Percentiles rank a stretch among this genome's conserved stretches.
phyloP scores from a whole-genome alignment of 2,888 invertebrate species.

The Drosophila falleni region DNA sequence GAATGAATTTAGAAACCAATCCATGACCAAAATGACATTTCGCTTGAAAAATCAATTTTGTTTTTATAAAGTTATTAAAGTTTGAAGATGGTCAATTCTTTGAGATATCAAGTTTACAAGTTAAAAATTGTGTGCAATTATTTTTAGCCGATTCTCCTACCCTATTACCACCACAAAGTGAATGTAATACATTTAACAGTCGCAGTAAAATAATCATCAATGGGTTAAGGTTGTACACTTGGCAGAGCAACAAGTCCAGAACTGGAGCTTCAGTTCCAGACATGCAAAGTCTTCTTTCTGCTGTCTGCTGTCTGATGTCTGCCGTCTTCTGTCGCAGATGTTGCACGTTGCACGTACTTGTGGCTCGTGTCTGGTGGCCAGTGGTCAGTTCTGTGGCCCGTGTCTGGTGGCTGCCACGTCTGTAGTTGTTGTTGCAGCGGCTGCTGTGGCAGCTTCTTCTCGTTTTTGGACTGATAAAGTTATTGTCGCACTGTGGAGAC shows the following conservation, averaged over 20 bases:
- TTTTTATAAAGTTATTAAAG: too few species aligned
- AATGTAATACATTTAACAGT: not conserved
- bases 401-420: slow-evolving; percentile 31
- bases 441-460: slow-evolving; percentile 69
- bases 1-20: too few species aligned
- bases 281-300: slow-evolving; percentile 64
- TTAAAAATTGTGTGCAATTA: too few species aligned
- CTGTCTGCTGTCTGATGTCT: slow-evolving; percentile 14
- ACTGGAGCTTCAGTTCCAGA: slow-evolving; percentile 65
- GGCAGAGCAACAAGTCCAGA: slow-evolving; percentile 58
- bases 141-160: too few species aligned
- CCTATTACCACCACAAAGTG: not conserved
- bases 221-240: slow-evolving; percentile 71
- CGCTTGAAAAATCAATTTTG: too few species aligned
- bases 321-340: slow-evolving; percentile 39
- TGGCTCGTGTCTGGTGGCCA: slow-evolving; percentile 42
- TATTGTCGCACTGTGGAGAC: slow-evolving; percentile 81
- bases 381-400: slow-evolving; percentile 28
- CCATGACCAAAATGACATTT: too few species aligned
- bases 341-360: slow-evolving; percentile 22
- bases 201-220: slow-evolving; percentile 11
- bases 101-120: too few species aligned
- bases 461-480: slow-evolving; percentile 82
- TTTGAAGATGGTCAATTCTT: too few species aligned
- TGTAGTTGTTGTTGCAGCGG: slow-evolving; percentile 39